These are phyloP conservation scores for Excalfactoria chinensis DNA, from an alignment of 2,113 vertebrate genomes.

Conservation along the genomic window DNA sequence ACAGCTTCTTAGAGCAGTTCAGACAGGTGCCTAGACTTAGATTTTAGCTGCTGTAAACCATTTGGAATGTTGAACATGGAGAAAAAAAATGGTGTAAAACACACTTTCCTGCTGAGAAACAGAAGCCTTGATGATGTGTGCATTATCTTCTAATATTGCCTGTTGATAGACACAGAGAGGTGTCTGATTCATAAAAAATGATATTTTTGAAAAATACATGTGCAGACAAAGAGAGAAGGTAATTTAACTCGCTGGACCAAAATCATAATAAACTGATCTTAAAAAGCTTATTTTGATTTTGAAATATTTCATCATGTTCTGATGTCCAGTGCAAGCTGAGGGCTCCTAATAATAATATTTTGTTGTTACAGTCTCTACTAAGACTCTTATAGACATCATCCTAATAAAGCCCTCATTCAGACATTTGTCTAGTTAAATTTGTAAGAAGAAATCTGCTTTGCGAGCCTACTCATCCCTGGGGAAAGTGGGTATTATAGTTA, in stretches of 20 bases:
- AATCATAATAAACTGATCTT: background rate
- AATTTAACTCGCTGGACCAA: background rate
- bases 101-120: background rate
- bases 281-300: background rate
- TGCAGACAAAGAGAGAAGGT: background rate
- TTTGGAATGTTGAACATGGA: background rate
- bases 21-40: background rate
- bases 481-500: conserved; percentile 44
- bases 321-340: background rate
- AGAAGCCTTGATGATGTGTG: background rate
- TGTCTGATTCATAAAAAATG: background rate
- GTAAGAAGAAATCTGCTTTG: conserved; percentile 42
- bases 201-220: background rate
- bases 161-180: background rate
- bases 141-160: background rate
- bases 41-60: background rate
- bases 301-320: background rate
- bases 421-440: conserved; percentile 33
- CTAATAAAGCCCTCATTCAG: conserved; percentile 5
- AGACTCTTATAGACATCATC: background rate
- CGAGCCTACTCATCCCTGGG: conserved; percentile 31
- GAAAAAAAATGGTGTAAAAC: background rate
- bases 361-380: background rate
- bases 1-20: background rate
- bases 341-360: background rate